Base-by-base conservation (phyloP, 2,888 invertebrate species). In the Ophion ventricosus region DNA sequence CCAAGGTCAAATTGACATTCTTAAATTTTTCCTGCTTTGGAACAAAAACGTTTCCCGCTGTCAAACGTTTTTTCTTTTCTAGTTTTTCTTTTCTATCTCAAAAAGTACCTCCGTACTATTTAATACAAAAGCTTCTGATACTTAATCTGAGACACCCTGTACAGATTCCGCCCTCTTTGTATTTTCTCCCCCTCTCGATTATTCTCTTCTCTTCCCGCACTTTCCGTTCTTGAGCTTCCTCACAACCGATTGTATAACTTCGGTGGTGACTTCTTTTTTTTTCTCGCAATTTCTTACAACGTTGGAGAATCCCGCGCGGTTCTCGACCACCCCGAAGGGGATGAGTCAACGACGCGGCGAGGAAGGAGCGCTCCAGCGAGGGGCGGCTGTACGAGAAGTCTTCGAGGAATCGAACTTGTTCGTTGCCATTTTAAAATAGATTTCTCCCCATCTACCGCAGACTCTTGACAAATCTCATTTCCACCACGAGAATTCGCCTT, bases 391-490 rank as follows among this genome's bases (percentile, higher is more conserved):
- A 49, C 49, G 49, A 49, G 59, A 77, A 64, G 49, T 23, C 64
- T 75, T 40, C 70, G 66, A 59, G 69, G 64, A 75, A 81, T 84
- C 61, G 75, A 84, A 81, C 66, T 84, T 84, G 29, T 81, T 79
- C 81, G 81, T 75, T 81, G 70, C 64, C 59, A 59, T 69, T 81
- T 78, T 70, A 11, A 81, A 84, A 73, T 64, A 69, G 25, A 29
- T 78, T 81, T 76, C 74, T 17, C 17, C 7, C 59, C 7, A 26
- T 73, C 26, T 72, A 20, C 69, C n/a, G 49, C 17, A 35, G n/a
- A 26, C 59, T 59, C 66, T 49, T n/a, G 49, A 40, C 66, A 59
- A 77, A 61, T 72, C 72, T 66, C 66, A 43, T 49, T 73, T 25
- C 40, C 70, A 23, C 20, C 5, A 54, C 49, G 14, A 49, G 49